Evolutionary conservation across 1,140 invertebrate genomes (phyloP).

Genomic region (Pogonognathellus flavescens): DNA sequence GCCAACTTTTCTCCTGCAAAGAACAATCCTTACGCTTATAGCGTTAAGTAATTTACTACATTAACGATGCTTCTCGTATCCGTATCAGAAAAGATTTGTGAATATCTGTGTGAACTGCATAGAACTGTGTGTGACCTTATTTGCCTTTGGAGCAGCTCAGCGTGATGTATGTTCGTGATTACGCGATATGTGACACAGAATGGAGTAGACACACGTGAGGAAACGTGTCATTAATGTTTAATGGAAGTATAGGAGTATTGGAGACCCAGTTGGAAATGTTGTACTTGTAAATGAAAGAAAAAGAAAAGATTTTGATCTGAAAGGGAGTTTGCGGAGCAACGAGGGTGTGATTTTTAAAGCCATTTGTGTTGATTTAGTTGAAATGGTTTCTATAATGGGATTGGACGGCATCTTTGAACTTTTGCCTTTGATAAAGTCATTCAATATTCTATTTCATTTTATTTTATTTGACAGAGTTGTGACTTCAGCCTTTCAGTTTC

Average conservation of each 20-base stretch:
- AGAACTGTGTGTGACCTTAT: neutral
- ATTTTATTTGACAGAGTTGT: conserved; percentile 50
- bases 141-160: no score
- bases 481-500: neutral
- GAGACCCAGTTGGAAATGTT: no score
- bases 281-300: neutral
- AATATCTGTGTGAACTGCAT: neutral
- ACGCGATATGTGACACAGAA: no score
- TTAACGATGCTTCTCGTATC: neutral
- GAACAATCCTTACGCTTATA: no score
- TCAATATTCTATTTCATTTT: conserved; percentile 50
- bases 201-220: no score
- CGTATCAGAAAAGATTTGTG: neutral
- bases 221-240: no score
- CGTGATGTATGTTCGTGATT: no score
- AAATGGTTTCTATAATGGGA: neutral
- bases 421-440: conserved; percentile 39
- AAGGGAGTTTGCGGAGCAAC: neutral
- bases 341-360: neutral
- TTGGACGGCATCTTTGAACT: conserved; percentile 14
- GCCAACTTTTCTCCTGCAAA: neutral
- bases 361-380: neutral
- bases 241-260: no score
- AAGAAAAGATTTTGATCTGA: neutral
- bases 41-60: no score